Evolutionary conservation across 2,888 invertebrate species (phyloP).

Genomic region (Scaeva pyrastri): DNA sequence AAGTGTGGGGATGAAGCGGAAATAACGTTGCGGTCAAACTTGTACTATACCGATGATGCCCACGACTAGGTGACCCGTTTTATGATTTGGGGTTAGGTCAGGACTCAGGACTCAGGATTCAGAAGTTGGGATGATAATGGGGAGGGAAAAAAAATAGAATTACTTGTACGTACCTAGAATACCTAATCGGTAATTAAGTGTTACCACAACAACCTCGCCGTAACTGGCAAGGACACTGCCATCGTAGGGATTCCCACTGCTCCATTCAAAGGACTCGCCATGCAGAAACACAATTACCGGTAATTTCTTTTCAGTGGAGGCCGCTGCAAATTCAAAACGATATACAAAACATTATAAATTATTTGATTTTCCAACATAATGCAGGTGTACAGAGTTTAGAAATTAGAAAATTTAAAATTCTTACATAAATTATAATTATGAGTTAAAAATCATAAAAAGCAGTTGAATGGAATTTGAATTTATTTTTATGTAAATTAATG

Average conservation of each 20-base stretch:
- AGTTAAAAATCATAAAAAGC: too few species aligned
- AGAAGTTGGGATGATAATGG: constrained; percentile 22
- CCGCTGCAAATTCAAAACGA: constrained; percentile 79
- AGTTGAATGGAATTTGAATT: too few species aligned
- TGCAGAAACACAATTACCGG: constrained; percentile 84
- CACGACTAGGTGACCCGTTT: constrained; percentile 29
- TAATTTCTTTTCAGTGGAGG: constrained; percentile 83
- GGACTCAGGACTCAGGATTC: too few species aligned
- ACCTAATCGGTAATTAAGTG: constrained; percentile 97
- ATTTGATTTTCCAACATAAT: not conserved
- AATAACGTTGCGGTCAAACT: constrained; percentile 13
- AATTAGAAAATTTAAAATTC: too few species aligned
- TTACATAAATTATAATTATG: too few species aligned
- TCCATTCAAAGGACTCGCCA: constrained; percentile 93
- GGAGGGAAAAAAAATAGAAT: constrained; percentile 32
- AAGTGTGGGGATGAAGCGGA: not conserved
- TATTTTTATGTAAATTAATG: too few species aligned
- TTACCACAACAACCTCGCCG: constrained; percentile 96
- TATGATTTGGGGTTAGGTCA: not conserved
- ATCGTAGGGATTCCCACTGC: constrained; percentile 98
- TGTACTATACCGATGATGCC: not conserved
- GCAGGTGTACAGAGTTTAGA: not conserved
- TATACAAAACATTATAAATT: not conserved
- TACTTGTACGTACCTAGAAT: constrained; percentile 88
- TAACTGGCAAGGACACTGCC: constrained; percentile 97